These are phyloP conservation scores for Paraescarpia echinospica DNA, from an alignment of 1,140 invertebrate genomes.

Conservation along the genomic window DNA sequence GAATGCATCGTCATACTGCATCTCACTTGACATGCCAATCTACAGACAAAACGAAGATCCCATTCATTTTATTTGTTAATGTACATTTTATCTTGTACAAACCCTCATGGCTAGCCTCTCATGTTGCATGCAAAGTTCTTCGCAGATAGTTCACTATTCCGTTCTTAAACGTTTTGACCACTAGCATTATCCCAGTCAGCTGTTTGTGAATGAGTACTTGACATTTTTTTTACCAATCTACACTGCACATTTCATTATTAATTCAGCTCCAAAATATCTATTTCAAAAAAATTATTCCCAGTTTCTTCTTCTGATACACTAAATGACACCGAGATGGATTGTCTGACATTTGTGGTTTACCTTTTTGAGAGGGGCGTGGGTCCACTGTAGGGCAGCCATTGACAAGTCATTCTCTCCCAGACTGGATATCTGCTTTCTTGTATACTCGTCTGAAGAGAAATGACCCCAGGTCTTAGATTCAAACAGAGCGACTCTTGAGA, in stretches of 20 bases:
- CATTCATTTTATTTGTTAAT: neutral
- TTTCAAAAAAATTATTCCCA: neutral
- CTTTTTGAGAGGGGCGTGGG: constrained; percentile 27
- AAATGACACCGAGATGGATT: too few relatives aligned
- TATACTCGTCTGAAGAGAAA: constrained; percentile 15
- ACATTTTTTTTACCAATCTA: neutral
- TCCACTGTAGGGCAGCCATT: constrained; percentile 26
- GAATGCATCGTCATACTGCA: constrained; percentile 33
- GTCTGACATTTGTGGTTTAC: neutral
- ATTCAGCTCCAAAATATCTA: neutral
- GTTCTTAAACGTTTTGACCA: neutral
- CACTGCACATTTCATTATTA: neutral
- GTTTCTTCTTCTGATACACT: neutral
- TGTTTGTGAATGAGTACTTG: neutral
- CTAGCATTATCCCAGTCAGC: neutral
- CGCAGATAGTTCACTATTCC: neutral
- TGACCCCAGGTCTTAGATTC: neutral
- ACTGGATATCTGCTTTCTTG: neutral
- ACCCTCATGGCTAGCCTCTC: neutral
- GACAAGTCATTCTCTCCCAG: constrained; percentile 2
- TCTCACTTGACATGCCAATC: constrained; percentile 22
- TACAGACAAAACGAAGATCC: neutral
- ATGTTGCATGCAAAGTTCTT: neutral
- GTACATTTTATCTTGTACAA: neutral
- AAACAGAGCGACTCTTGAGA: neutral